Base-by-base conservation (phyloP, 2,888 invertebrate genomes). In the Linyphia triangularis region DNA sequence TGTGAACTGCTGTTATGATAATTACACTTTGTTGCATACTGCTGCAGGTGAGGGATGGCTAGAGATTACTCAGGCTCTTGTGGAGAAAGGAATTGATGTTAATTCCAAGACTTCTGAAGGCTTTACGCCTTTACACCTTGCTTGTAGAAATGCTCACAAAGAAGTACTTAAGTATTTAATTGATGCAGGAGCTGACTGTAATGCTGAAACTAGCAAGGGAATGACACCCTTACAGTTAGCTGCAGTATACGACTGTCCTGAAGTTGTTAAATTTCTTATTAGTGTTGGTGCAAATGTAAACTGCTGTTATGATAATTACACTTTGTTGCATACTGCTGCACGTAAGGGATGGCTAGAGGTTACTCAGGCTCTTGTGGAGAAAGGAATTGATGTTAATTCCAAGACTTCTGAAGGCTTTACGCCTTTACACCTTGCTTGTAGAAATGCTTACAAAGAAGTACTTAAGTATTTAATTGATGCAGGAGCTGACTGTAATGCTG, bases 81-180 rank as follows among this genome's bases (percentile, higher is more conserved):
- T 72, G 22, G 16, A 26, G 22, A 19, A 13, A 26, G 72, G 83
- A 26, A 33, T 28, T 24, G 59, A 83, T 10, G 59, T 83, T 1
- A 83, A 73, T 61, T 37, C 73, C n/a, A 43, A 26, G 16, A 43
- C 16, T 69, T 13, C 10, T n/a, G 30, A 26, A 63, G 57, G 57
- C 2, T 10, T 9, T n/a, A 70, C 70, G 1, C 81, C 70, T 24
- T 16, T 81, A 70, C 43, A 40, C 24, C 2, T 72, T 7, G 81
- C 69, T 70, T 10, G 13, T 13, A 28, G 3, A 9, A 13, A 0
- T 28, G 6, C 10, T 10, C 24, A 28, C 19, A 24, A 13, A 26
- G 19, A 10, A 24, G 19, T 63, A 7, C 10, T 28, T 28, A 16
- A 28, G 1, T 9, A 7, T 24, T 24, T 63, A 5, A 19, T 63